These are phyloP conservation scores for Hydriomena furcata DNA, from an alignment of 2,888 invertebrate genomes.

Conservation along the genomic window DNA sequence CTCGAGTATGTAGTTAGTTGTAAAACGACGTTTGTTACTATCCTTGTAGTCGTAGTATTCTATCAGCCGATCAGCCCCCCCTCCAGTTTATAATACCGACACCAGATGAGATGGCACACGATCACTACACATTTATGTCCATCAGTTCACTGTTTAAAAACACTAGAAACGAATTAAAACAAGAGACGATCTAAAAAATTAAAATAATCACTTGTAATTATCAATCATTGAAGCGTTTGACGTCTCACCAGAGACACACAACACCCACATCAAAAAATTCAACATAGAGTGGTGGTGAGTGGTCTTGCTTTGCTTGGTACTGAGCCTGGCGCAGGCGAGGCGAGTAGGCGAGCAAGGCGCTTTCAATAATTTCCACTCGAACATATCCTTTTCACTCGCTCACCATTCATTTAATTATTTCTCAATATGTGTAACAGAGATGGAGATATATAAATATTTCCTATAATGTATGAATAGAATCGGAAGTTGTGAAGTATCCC, in stretches of 20 bases:
- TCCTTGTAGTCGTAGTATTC: slow-evolving; percentile 80
- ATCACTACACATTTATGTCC: slow-evolving; percentile 65
- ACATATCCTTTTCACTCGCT: slow-evolving; percentile 76
- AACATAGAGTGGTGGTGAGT: too few relatives aligned
- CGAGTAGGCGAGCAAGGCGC: slow-evolving; percentile 43
- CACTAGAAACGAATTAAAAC: slow-evolving; percentile 53
- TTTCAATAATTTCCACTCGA: slow-evolving; percentile 82
- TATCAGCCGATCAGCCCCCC: slow-evolving; percentile 68
- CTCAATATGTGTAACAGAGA: slow-evolving; percentile 74
- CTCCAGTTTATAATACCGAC: slow-evolving; percentile 76
- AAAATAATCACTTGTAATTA: slow-evolving; percentile 77
- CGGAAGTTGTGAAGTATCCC: slow-evolving; percentile 76
- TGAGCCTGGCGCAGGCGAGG: not conserved
- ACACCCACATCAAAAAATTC: slow-evolving; percentile 83
- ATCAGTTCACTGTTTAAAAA: slow-evolving; percentile 49
- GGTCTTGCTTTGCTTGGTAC: too few relatives aligned
- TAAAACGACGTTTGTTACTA: slow-evolving; percentile 78
- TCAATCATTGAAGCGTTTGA: slow-evolving; percentile 81
- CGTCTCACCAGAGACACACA: slow-evolving; percentile 59
- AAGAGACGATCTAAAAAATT: slow-evolving; percentile 66
- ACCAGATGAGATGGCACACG: slow-evolving; percentile 64
- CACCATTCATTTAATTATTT: slow-evolving; percentile 81
- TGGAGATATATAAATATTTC: slow-evolving; percentile 74
- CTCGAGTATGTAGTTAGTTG: slow-evolving; percentile 57
- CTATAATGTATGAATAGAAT: slow-evolving; percentile 82